Evolutionary conservation across 2,797 vertebrate species (phyloP).

Genomic region (Rhinatrema bivittatum): DNA sequence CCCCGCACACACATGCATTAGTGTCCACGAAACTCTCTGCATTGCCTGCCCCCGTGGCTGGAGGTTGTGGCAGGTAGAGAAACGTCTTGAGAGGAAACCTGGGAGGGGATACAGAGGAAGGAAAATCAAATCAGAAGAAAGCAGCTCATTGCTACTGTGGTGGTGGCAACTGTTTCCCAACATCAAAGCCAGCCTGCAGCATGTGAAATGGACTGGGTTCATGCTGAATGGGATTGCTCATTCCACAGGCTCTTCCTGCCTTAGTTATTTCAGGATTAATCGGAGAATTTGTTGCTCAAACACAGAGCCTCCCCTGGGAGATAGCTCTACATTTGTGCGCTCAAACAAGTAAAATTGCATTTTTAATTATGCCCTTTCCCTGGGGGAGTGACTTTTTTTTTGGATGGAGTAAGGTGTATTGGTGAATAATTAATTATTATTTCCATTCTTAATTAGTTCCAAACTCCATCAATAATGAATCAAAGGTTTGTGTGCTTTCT

Average conservation of each 20-base stretch:
- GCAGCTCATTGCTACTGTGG: background rate
- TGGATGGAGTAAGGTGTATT: constrained; percentile 7
- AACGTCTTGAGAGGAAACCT: no score
- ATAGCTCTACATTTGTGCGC: constrained; percentile 3
- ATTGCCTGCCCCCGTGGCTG: no score
- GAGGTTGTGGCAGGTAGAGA: no score
- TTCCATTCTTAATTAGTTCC: constrained; percentile 24
- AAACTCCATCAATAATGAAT: constrained; percentile 21
- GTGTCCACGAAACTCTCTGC: no score
- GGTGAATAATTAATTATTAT: constrained; percentile 22
- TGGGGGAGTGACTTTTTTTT: constrained; percentile 14
- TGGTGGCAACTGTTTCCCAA: constrained; percentile 6
- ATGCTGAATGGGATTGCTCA: background rate
- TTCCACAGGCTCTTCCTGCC: constrained; percentile 4
- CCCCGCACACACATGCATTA: no score
- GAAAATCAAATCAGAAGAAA: background rate
- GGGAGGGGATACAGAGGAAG: background rate
- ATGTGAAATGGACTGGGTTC: constrained; percentile 1
- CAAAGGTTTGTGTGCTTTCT: background rate
- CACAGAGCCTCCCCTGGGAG: constrained; percentile 15
- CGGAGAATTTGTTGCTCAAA: constrained; percentile 29
- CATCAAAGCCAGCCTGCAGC: background rate
- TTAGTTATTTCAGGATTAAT: constrained; percentile 28
- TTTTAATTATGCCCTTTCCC: constrained; percentile 20
- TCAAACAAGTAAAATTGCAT: constrained; percentile 18